Evolutionary conservation across 2,888 invertebrate genomes (phyloP).

Genomic region (Stramonita haemastoma): DNA sequence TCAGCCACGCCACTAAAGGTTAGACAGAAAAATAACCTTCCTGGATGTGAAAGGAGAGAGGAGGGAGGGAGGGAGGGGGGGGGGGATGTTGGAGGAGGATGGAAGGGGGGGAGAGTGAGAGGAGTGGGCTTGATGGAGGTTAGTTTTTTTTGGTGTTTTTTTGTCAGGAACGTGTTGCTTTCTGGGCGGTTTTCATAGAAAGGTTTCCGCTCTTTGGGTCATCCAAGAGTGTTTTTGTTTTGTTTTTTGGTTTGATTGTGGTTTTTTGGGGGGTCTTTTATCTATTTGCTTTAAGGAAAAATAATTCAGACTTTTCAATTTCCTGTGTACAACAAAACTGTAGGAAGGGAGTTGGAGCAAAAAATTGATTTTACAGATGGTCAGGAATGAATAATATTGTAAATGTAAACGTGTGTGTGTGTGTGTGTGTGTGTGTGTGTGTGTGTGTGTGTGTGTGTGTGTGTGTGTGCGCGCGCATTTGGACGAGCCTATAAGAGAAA

Average conservation of each 20-base stretch:
- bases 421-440: neutral
- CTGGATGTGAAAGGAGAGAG: neutral
- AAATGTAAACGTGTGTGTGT: too few relatives aligned
- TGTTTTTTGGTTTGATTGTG: neutral
- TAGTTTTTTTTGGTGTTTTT: neutral
- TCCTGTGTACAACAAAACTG: too few relatives aligned
- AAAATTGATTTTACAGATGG: too few relatives aligned
- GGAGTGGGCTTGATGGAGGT: neutral
- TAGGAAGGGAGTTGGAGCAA: too few relatives aligned
- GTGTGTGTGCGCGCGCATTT: neutral
- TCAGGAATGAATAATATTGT: too few relatives aligned
- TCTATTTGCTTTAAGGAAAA: too few relatives aligned
- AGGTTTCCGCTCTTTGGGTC: neutral
- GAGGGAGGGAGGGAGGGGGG: neutral
- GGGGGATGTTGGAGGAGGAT: neutral
- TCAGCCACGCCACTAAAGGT: conserved; percentile 50
- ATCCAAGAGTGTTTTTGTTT: neutral
- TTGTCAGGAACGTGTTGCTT: neutral
- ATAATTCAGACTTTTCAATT: too few relatives aligned
- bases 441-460: neutral
- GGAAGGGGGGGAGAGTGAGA: neutral
- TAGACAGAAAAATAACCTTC: conserved; percentile 42
- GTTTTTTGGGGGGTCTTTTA: neutral
- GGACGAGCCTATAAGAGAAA: too few relatives aligned
- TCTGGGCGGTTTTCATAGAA: conserved; percentile 4